Evolutionary conservation across 2,113 vertebrate genomes (phyloP), one percentile per base, ranked within the genome.

Genomic region (Python bivittatus): DNA sequence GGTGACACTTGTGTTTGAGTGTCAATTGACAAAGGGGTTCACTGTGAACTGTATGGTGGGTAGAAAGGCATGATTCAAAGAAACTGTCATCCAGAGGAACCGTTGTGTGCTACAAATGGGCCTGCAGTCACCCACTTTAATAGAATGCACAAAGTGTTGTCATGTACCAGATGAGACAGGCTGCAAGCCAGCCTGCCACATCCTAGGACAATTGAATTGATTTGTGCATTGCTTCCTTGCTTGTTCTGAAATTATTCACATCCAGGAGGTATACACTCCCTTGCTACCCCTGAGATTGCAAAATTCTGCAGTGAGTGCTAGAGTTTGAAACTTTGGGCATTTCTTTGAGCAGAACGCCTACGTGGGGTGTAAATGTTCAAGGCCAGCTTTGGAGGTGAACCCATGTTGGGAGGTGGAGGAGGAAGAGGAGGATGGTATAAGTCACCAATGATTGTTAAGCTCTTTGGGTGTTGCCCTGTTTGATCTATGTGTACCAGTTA

Each of bases 181-280:
- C 91, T 58, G 25, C 84, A 84, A 95, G 89, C 88, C 93, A 91
- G 90, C 88, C 94, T 93, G 93, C 87, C 94, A 52, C 68, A 91
- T 68, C 92, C 88, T 22, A 48, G 94, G 94, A 93, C 93, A 88
- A 93, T 68, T 52, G 91, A 84, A 94, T 85, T 94, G 94, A 96
- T 90, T 95, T 90, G 92, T 92, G 94, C 92, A 92, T 84, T 84
- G 86, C 29, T 42, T 79, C 90, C 92, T 92, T 83, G 84, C 93
- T 96, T 92, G 83, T 93, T 95, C 91, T 92, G 54, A 86, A 91
- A 13, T 9, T 22, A 56, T 91, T 91, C 87, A 86, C 88, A 1
- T 91, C 58, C 53, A 86, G 79, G 83, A 92, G 23, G 33, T 48
- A 58, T 44, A 22, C 12, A n/a, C 27, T n/a, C 15, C 1, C 33